Evolutionary conservation across 2,113 vertebrate genomes (phyloP).

Genomic region (Pelusios castaneus): DNA sequence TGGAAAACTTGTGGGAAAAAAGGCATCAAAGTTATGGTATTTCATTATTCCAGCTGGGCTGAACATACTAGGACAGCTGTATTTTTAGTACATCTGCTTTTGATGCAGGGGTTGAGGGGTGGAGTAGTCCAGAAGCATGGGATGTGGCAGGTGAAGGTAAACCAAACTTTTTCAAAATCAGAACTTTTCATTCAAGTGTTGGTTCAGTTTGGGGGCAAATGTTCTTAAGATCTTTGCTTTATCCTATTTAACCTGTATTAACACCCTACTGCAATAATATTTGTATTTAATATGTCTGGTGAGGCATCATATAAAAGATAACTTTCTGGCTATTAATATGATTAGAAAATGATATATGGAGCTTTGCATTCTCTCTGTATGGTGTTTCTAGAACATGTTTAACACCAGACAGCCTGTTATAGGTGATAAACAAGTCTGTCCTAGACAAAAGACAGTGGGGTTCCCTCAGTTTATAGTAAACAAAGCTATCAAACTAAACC

Average conservation of each 20-base stretch:
- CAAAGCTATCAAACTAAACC: background rate
- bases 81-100: background rate
- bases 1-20: background rate
- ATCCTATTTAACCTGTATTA: background rate
- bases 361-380: background rate
- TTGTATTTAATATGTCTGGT: background rate
- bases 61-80: background rate
- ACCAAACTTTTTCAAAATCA: background rate
- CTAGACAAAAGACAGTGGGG: background rate
- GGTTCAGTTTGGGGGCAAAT: background rate
- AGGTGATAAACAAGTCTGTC: background rate
- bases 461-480: background rate
- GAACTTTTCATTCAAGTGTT: background rate
- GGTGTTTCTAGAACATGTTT: background rate
- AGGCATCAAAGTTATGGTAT: background rate
- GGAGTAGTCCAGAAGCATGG: too few relatives aligned
- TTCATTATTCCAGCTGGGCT: background rate
- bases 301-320: background rate
- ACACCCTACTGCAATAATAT: background rate
- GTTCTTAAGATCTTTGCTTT: background rate
- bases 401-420: too few relatives aligned
- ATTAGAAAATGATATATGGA: background rate
- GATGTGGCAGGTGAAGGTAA: background rate
- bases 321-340: too few relatives aligned
- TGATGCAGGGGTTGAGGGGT: background rate